Conservation (phyloP, 2,888 invertebrate genomes). For the Gerris lacustris region DNA sequence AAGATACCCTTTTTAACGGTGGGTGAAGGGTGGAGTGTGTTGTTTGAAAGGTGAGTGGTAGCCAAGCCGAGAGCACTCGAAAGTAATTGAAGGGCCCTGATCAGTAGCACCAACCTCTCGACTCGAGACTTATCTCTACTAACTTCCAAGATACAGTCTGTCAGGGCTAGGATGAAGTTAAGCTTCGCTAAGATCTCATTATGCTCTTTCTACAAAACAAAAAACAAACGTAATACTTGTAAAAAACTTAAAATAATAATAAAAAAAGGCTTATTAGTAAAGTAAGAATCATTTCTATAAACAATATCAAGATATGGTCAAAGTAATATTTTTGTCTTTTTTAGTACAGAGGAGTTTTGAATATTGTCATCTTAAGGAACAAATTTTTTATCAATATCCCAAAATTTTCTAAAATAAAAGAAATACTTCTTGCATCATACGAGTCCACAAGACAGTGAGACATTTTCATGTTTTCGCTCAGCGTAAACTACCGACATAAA, state of each 20-base stretch:
- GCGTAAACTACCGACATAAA: no score
- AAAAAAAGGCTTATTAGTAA: neutral
- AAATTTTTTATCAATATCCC: no score
- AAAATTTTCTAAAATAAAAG: no score
- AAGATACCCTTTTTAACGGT: slow-evolving; percentile 72
- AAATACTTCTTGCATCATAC: no score
- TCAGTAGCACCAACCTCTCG: slow-evolving; percentile 75
- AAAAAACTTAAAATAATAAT: neutral
- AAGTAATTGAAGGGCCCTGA: slow-evolving; percentile 83
- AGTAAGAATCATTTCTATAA: neutral
- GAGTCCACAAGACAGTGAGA: no score
- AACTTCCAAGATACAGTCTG: slow-evolving; percentile 85
- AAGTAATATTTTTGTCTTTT: no score
- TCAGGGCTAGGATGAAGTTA: slow-evolving; percentile 89
- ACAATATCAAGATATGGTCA: neutral
- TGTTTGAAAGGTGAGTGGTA: slow-evolving; percentile 68
- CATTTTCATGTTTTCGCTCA: no score
- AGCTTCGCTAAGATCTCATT: slow-evolving; percentile 93
- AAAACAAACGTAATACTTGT: slow-evolving; percentile 1
- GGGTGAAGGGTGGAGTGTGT: slow-evolving; percentile 77
- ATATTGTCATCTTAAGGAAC: no score
- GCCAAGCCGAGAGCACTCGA: slow-evolving; percentile 88
- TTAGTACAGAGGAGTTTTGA: no score
- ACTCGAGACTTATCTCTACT: slow-evolving; percentile 49
- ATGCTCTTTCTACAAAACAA: slow-evolving; percentile 63